Conservation (phyloP, 1,140 invertebrate genomes). For the Heliothis subflexa region DNA sequence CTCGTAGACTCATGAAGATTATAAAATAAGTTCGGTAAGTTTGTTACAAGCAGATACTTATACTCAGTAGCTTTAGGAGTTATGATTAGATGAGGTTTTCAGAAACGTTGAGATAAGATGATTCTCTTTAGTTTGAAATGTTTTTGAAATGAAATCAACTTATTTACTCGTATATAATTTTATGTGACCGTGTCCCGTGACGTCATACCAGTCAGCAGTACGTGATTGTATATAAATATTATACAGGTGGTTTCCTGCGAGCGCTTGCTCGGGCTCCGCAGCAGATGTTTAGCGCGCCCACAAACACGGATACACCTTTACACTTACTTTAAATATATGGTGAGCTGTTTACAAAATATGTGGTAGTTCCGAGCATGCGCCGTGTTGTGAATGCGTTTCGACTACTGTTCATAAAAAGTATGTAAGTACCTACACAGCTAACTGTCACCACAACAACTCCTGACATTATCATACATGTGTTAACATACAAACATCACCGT, state of each 20-base stretch:
- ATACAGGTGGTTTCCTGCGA: conserved; percentile 7
- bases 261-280: not conserved
- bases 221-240: conserved; percentile 5
- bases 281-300: not conserved
- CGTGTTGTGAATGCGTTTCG: not conserved
- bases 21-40: not conserved
- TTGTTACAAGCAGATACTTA: not conserved
- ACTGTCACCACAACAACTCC: not conserved
- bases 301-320: not conserved
- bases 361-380: not conserved
- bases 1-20: not conserved
- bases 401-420: not conserved
- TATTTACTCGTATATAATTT: too few species aligned
- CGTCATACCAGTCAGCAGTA: not conserved
- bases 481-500: not conserved
- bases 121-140: not conserved
- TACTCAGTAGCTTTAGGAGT: not conserved
- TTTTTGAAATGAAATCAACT: too few species aligned
- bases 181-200: too few species aligned
- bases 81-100: too few species aligned
- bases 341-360: too few species aligned
- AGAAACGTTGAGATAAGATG: not conserved
- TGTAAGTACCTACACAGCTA: not conserved
- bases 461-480: not conserved
- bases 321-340: not conserved